A percentile compares a stretch with the other conserved stretches of the same genome.
Evolutionary conservation across 2,113 vertebrate species (phyloP).

Genomic region (Zootoca vivipara): DNA sequence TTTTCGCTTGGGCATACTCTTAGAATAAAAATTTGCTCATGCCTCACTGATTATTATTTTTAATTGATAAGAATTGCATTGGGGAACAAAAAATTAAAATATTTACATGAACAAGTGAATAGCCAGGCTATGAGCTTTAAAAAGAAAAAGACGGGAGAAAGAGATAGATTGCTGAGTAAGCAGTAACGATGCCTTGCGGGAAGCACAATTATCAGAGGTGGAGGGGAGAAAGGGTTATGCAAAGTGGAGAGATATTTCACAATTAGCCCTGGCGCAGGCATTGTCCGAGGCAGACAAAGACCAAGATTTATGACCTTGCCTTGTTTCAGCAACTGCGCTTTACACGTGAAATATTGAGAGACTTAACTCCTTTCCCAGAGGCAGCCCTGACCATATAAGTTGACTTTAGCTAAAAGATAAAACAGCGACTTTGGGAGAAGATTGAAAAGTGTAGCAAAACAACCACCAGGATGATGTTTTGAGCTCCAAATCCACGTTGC

Average conservation of each 20-base stretch:
- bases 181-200: background rate
- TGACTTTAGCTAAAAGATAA: background rate
- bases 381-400: background rate
- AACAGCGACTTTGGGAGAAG: background rate
- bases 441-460: background rate
- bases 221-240: background rate
- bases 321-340: background rate
- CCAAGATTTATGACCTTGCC: background rate
- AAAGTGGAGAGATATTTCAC: background rate
- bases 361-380: background rate
- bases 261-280: background rate
- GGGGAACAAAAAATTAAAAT: background rate
- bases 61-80: too few species aligned
- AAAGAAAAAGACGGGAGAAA: background rate
- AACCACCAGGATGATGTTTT: too few species aligned
- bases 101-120: background rate
- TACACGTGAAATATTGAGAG: background rate
- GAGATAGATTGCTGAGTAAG: background rate
- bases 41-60: too few species aligned
- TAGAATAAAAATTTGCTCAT: too few species aligned
- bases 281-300: background rate
- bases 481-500: background rate
- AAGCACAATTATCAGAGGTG: background rate
- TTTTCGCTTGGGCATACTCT: too few species aligned
- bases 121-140: background rate